Conservation (phyloP, 2,113 vertebrate genomes). For the Sylvilagus bachmani region DNA sequence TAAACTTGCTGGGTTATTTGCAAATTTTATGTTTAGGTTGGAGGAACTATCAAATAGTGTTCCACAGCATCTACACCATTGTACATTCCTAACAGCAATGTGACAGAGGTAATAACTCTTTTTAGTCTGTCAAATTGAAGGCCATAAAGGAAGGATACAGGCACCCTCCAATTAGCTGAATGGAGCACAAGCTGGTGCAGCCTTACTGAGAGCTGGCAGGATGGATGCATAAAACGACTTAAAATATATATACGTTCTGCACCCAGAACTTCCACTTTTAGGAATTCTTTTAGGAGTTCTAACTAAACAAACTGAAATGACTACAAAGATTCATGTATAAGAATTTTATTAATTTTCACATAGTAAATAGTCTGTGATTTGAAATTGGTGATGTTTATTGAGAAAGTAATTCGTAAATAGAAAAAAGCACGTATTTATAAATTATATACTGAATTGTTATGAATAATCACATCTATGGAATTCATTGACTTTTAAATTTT, state of each 20-base stretch:
- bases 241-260: not conserved
- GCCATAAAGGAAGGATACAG: not conserved
- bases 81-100: not conserved
- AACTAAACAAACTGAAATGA: not conserved
- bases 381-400: conserved; percentile 12
- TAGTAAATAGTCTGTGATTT: not conserved
- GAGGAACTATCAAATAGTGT: not conserved
- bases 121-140: not conserved
- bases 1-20: not conserved
- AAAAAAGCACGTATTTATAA: not conserved
- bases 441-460: conserved; percentile 11
- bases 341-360: too few relatives aligned
- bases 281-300: not conserved
- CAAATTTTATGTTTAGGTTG: not conserved
- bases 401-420: not conserved
- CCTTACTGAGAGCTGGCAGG: not conserved
- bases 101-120: not conserved
- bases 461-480: conserved; percentile 15
- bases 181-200: not conserved
- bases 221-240: not conserved
- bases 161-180: not conserved
- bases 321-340: not conserved
- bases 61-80: not conserved
- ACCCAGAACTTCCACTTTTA: not conserved
- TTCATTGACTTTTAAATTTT: conserved; percentile 4